Percentiles rank a stretch among this genome's conserved stretches.
Conservation (phyloP, 2,113 vertebrate genomes). For the Strix aluco region DNA sequence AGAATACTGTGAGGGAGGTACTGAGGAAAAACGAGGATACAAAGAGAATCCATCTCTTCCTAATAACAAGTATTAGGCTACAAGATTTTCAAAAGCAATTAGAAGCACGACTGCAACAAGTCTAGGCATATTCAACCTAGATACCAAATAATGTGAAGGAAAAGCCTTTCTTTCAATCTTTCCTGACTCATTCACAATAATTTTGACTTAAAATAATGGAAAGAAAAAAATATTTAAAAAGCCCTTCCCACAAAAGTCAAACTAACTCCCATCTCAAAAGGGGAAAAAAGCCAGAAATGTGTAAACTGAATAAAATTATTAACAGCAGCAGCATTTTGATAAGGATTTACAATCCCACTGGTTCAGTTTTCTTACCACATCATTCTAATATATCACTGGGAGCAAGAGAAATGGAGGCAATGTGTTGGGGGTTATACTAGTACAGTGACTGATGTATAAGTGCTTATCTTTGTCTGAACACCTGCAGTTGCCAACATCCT, state of each 20-base stretch:
- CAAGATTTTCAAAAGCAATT: neutral
- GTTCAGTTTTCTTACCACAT: neutral
- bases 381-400: neutral
- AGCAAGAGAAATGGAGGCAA: neutral
- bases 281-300: neutral
- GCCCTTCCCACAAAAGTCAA: neutral
- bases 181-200: neutral
- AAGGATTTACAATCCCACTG: neutral
- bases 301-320: neutral
- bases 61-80: neutral
- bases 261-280: neutral
- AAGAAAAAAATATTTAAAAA: neutral
- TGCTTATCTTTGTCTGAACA: neutral
- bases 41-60: neutral
- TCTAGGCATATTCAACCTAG: neutral
- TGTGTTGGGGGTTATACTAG: fast-evolving
- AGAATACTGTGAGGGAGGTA: neutral
- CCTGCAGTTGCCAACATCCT: neutral
- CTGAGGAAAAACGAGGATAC: neutral
- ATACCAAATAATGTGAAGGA: neutral
- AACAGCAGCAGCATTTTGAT: neutral
- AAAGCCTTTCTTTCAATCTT: neutral
- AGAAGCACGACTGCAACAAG: neutral
- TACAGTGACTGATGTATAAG: neutral
- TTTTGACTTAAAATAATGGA: neutral